These are phyloP conservation scores for Podarcis lilfordi DNA, from an alignment of 2,797 vertebrate genomes.

Conservation along the genomic window DNA sequence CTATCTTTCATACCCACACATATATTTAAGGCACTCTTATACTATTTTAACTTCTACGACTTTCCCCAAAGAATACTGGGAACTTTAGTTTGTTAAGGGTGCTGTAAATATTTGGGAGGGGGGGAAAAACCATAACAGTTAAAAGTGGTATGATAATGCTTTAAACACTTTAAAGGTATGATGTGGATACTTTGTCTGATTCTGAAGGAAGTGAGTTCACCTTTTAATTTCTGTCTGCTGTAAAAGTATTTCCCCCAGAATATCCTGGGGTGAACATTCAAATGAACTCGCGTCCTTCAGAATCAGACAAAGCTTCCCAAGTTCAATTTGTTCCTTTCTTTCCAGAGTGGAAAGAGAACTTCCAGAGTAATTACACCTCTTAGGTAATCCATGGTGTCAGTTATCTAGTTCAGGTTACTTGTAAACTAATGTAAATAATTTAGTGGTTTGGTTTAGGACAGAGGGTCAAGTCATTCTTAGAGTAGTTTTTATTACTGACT, in stretches of 20 bases:
- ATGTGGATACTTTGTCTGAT: too few species aligned
- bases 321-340: background rate
- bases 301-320: background rate
- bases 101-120: too few species aligned
- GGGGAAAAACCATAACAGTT: too few species aligned
- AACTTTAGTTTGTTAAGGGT: too few species aligned
- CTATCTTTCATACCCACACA: background rate
- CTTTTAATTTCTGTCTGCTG: background rate
- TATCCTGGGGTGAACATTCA: too few species aligned
- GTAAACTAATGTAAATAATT: conserved; percentile 64
- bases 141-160: background rate
- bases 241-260: too few species aligned
- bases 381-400: conserved; percentile 19
- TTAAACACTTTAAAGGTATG: background rate
- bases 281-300: accelerated
- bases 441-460: background rate
- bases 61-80: too few species aligned
- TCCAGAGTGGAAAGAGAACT: background rate
- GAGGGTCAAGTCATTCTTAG: conserved; percentile 28
- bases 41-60: too few species aligned
- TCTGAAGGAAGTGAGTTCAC: accelerated
- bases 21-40: too few species aligned
- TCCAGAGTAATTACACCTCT: background rate
- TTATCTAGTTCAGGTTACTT: conserved; percentile 36
- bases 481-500: conserved; percentile 61